phyloP scores from a whole-genome alignment of 2,113 vertebrate species.

The Grantiella picta region DNA sequence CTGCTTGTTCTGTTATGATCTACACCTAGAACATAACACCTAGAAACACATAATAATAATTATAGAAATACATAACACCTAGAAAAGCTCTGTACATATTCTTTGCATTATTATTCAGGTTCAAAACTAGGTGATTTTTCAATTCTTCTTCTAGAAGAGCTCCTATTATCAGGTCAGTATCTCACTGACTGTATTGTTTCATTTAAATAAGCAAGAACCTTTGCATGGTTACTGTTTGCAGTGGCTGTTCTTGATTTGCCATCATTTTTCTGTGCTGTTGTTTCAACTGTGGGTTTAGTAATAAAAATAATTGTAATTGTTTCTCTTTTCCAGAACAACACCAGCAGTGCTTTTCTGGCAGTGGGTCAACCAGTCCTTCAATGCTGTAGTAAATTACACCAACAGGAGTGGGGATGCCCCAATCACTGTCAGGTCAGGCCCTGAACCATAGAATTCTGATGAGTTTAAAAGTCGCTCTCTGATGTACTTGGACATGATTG shows the following conservation, averaged over 20 bases:
- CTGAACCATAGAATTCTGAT: neutral
- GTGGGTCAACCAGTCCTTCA: conserved; percentile 99
- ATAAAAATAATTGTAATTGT: neutral
- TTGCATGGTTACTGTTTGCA: neutral
- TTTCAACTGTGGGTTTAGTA: neutral
- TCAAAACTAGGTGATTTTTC: neutral
- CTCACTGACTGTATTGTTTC: neutral
- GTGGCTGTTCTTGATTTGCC: neutral
- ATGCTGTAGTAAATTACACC: conserved; percentile 96
- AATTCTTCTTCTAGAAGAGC: neutral
- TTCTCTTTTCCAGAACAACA: conserved; percentile 80
- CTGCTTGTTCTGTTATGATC: neutral
- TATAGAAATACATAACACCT: too few species aligned
- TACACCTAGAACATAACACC: too few species aligned
- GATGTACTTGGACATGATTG: neutral
- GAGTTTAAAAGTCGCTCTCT: neutral
- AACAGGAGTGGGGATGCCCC: conserved; percentile 96
- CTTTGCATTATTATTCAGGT: neutral
- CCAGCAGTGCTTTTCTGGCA: conserved; percentile 97
- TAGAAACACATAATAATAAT: too few species aligned
- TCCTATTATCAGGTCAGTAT: neutral
- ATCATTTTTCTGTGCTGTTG: neutral
- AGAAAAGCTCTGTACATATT: neutral
- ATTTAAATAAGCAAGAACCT: neutral
- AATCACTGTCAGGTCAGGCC: conserved; percentile 84